These are phyloP conservation scores for Penelope pileata DNA, from an alignment of 2,113 vertebrate species.

Conservation along the genomic window DNA sequence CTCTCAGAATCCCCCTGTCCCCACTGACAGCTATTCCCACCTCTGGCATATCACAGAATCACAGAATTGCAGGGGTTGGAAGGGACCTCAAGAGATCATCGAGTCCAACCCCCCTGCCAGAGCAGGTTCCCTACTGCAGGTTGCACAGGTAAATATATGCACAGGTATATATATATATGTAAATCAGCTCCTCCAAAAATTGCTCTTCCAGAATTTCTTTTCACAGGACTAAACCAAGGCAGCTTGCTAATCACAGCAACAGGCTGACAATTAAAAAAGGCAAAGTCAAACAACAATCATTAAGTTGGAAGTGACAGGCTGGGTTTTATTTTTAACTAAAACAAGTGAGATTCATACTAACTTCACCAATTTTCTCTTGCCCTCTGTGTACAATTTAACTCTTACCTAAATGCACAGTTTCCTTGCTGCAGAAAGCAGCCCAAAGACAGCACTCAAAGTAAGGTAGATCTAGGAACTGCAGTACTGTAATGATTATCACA, in stretches of 20 bases:
- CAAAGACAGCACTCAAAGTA: not conserved
- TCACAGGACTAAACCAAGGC: not conserved
- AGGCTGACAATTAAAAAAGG: slow-evolving; percentile 17
- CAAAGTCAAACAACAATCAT: slow-evolving; percentile 13
- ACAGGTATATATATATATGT: too few species aligned
- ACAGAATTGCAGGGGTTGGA: too few species aligned
- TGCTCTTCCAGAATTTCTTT: not conserved
- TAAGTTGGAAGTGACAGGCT: slow-evolving; percentile 4
- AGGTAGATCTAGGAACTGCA: slow-evolving; percentile 11
- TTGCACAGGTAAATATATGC: too few species aligned
- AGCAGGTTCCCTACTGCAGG: too few species aligned
- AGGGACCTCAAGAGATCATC: too few species aligned
- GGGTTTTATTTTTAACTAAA: slow-evolving; percentile 41
- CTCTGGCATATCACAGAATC: too few species aligned
- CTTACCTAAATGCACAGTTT: not conserved
- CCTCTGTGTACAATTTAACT: not conserved
- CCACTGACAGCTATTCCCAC: not conserved
- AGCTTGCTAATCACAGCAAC: slow-evolving; percentile 33
- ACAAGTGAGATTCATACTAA: not conserved
- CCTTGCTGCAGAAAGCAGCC: not conserved
- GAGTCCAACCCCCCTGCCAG: too few species aligned
- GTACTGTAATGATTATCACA: not conserved
- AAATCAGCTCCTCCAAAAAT: not conserved
- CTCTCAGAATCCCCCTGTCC: not conserved
- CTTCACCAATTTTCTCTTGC: not conserved